Percentiles rank a stretch among this genome's conserved stretches.
Evolutionary conservation across 2,113 vertebrate species (phyloP).

Genomic region (Ceuthmochares aereus): DNA sequence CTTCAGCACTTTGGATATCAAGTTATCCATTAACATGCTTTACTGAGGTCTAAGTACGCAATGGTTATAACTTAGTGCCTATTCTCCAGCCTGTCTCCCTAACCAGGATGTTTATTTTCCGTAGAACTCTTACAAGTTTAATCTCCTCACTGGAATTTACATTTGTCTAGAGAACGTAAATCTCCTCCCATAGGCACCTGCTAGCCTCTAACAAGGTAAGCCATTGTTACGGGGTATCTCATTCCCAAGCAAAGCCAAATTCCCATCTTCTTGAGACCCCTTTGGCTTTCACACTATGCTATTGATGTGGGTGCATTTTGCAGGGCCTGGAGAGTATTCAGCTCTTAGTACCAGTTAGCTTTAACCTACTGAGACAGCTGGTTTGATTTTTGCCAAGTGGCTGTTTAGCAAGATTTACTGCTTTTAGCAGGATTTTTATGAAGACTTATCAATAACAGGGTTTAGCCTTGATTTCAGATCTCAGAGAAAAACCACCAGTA

Average conservation of each 20-base stretch:
- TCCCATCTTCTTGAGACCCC: background rate
- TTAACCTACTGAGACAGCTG: background rate
- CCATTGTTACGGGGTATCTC: background rate
- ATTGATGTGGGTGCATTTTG: accelerated
- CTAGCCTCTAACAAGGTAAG: background rate
- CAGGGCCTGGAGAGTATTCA: background rate
- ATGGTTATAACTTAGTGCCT: background rate
- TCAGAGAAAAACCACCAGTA: background rate
- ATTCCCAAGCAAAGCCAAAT: background rate
- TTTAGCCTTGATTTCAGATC: background rate
- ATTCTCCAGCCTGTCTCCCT: constrained; percentile 3
- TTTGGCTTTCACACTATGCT: background rate
- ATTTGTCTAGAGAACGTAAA: background rate
- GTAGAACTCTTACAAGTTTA: constrained; percentile 21
- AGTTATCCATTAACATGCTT: constrained; percentile 32
- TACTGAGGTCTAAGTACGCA: background rate
- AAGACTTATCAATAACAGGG: background rate
- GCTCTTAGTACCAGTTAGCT: background rate
- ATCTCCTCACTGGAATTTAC: constrained; percentile 26
- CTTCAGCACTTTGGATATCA: background rate
- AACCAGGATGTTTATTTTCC: constrained; percentile 55
- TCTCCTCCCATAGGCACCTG: background rate
- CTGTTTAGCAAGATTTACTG: background rate
- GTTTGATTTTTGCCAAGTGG: background rate
- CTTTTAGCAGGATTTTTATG: background rate